phyloP scores from a whole-genome alignment of 1,140 invertebrate species.

The Drosophila dunni region DNA sequence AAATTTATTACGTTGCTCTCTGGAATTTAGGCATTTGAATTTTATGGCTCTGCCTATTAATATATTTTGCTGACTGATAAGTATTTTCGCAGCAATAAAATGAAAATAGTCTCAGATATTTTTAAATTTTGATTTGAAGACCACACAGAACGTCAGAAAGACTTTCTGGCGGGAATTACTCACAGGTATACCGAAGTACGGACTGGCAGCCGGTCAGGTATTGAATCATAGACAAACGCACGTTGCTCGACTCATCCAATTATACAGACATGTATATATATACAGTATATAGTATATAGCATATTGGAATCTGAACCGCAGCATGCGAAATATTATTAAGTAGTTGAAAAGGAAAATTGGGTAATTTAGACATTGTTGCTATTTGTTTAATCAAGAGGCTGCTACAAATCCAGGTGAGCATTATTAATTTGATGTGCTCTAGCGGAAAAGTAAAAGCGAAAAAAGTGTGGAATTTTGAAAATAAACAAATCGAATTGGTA shows the following conservation, averaged over 20 bases:
- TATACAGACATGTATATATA: conserved; percentile 14
- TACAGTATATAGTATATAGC: conserved; percentile 3
- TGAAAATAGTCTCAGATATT: conserved; percentile 63
- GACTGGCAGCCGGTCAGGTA: conserved; percentile 6
- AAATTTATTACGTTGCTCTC: too few relatives aligned
- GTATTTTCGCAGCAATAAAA: conserved; percentile 62
- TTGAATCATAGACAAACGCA: conserved; percentile 57
- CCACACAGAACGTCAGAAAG: conserved; percentile 36
- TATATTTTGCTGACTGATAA: conserved; percentile 21
- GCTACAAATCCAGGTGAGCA: conserved; percentile 66
- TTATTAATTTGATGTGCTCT: conserved; percentile 57
- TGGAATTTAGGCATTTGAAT: neutral
- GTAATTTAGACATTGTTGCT: conserved; percentile 63
- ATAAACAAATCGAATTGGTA: conserved; percentile 55
- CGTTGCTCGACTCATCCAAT: conserved; percentile 34
- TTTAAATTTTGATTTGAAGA: conserved; percentile 48
- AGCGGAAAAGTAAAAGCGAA: conserved; percentile 29
- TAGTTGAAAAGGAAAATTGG: conserved; percentile 53
- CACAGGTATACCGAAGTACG: conserved; percentile 35
- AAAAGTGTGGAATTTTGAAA: conserved; percentile 47
- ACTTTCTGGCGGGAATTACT: conserved; percentile 20
- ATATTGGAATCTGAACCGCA: conserved; percentile 26
- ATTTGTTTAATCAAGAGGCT: conserved; percentile 39
- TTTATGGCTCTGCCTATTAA: neutral
- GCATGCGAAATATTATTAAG: conserved; percentile 33